Evolutionary conservation across 2,113 vertebrate species (phyloP).

Genomic region (Phalacrocorax carbo): DNA sequence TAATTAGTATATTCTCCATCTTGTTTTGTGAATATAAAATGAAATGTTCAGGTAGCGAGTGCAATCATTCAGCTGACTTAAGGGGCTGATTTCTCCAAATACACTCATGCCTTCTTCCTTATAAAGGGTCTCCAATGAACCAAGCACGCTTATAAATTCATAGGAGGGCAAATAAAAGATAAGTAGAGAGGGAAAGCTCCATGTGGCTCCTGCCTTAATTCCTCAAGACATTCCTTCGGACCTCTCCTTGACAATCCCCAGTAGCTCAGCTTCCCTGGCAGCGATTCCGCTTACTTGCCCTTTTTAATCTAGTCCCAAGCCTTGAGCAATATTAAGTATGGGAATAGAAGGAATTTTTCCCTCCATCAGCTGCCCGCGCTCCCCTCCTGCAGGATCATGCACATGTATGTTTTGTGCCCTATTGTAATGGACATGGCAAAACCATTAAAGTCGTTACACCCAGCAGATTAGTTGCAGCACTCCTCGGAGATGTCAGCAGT

Average conservation of each 20-base stretch:
- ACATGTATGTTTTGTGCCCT: neutral
- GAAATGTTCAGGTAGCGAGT: neutral
- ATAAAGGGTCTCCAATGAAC: neutral
- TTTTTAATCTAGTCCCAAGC: neutral
- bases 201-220: neutral
- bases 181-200: neutral
- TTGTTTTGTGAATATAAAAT: neutral
- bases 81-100: neutral
- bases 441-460: neutral
- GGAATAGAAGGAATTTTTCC: neutral
- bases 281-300: neutral
- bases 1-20: neutral
- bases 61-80: neutral
- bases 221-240: neutral
- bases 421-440: neutral
- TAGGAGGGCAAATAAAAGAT: neutral
- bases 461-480: neutral
- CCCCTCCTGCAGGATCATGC: neutral
- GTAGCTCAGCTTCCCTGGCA: neutral
- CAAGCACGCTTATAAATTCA: neutral
- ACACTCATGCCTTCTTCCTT: neutral
- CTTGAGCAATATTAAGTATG: neutral
- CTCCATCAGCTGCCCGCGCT: neutral
- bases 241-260: neutral
- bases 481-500: neutral